Evolutionary conservation across 2,113 vertebrate species (phyloP).

Genomic region (Trematocara zebra): DNA sequence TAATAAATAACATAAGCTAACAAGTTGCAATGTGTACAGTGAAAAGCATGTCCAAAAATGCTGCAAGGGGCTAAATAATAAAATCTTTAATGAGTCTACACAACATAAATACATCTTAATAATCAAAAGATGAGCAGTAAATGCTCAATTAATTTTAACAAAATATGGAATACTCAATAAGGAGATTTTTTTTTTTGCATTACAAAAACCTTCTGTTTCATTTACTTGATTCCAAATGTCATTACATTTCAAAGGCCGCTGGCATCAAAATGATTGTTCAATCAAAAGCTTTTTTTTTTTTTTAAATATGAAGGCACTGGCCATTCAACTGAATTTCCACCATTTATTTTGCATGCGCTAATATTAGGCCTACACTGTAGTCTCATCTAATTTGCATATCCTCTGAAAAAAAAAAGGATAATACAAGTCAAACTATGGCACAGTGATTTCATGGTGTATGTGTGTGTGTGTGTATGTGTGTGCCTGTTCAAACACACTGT

Average conservation of each 20-base stretch:
- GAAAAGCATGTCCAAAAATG: not conserved
- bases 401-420: constrained; percentile 50
- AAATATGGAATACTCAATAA: not conserved
- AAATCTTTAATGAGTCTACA: not conserved
- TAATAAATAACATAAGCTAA: not conserved
- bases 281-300: not conserved
- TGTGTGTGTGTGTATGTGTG: constrained; percentile 47
- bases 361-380: constrained; percentile 30
- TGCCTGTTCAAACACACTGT: constrained; percentile 74
- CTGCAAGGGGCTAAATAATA: not conserved
- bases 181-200: not conserved
- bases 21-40: not conserved
- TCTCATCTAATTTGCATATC: constrained; percentile 47
- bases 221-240: constrained; percentile 6
- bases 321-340: constrained; percentile 13
- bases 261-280: not conserved
- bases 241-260: not conserved
- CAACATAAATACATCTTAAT: not conserved
- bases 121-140: not conserved
- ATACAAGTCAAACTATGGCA: constrained; percentile 67
- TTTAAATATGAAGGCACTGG: not conserved
- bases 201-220: not conserved
- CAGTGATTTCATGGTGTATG: constrained; percentile 54
- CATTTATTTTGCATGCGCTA: constrained; percentile 19
- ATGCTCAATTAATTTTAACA: not conserved